Evolutionary conservation across 2,888 invertebrate species (phyloP), one percentile per base, ranked within the genome.

Genomic region (Teleogryllus oceanicus): DNA sequence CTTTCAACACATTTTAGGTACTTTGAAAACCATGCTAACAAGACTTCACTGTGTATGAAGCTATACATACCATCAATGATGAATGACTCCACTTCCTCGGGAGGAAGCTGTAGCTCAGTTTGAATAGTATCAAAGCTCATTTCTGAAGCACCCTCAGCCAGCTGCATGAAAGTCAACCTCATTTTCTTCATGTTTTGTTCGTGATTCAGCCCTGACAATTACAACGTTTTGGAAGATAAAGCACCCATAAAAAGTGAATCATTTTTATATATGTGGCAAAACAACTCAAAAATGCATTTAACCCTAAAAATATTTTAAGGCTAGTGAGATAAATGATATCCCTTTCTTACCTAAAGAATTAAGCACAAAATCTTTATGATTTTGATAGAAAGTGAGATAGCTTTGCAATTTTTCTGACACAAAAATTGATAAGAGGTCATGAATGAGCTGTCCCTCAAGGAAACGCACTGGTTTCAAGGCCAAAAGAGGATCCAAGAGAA

Each of bases 161-260:
- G 91, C 86, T 98, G 97, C 96, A 99, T 98, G 86, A 99, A 97
- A 0, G 98, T 96, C 80, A 99, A 89, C 82, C 98, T 92, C 97
- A 99, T 99, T 88, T 99, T 99, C 85, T 96, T 95, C 88, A 97
- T 91, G 85, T 98, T 97, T 85, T 96, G 94, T 85, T 97, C 96
- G 86, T 98, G 98, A 85, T 96, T 95, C 78, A 98, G 88, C 77
- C 97, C 93, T 91, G 84, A 50, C 84, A 86, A 83, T 75, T 13
- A 78, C 13, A 51, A 11, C 12, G 12, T 62, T 75, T 2, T 87
- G 77, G 74, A 79, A 79, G 79, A 78, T 78, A 77, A 78, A 62
- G 76, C 37, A 80, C 51, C 11, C 24, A 80, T 76, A 74, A 62
- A 62, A 12, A 37, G 5, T 1, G 4, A 18, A 62, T 62, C 62